Base-by-base conservation (phyloP, 1,140 invertebrate genomes). In the Chironomus tepperi region DNA sequence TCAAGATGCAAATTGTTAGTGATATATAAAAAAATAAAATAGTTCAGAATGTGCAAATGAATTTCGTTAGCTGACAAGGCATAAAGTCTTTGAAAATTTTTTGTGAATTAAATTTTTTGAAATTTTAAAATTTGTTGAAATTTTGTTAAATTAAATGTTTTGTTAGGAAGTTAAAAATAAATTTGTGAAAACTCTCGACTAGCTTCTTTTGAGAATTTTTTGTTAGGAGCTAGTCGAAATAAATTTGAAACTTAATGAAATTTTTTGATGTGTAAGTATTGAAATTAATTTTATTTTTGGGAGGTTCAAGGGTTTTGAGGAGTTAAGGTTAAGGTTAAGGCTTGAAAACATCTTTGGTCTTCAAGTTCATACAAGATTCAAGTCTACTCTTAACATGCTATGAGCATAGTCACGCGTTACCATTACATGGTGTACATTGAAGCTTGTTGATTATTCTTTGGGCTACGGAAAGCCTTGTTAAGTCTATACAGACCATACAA, bases 221-320 rank as follows among this genome's bases (percentile, higher is more conserved):
- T 21, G 65, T 21, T 57, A 57, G n/a, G 12, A n/a, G 47, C 12
- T 57, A 57, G 12, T 34, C 5, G 24, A 57, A 57, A 57, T n/a
- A 57, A 57, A 15, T 57, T 57, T 57, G 12, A 57, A 18, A 70
- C 65, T 70, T 70, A 70, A 70, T 70, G 65, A 70, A 70, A 70
- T 70, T 70, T 70, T 70, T 70, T 70, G 65, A 70, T 70, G 65
- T 70, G 65, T 70, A 70, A 70, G 65, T 70, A 70, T 0, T 18
- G 10, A n/a, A n/a, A n/a, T n/a, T n/a, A n/a, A 2, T 57, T 12
- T 3, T 10, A 57, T 34, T 34, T 34, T 34, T 34, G 5, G 24
- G 5, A 34, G 24, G 24, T 2, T 34, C 5, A 34, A 34, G 24
- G 24, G 5, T 34, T 34, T 34, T 34, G 24, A 7, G 7, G 9